These are phyloP conservation scores for Lepus europaeus DNA, from an alignment of 2,113 vertebrate genomes.

Conservation along the genomic window DNA sequence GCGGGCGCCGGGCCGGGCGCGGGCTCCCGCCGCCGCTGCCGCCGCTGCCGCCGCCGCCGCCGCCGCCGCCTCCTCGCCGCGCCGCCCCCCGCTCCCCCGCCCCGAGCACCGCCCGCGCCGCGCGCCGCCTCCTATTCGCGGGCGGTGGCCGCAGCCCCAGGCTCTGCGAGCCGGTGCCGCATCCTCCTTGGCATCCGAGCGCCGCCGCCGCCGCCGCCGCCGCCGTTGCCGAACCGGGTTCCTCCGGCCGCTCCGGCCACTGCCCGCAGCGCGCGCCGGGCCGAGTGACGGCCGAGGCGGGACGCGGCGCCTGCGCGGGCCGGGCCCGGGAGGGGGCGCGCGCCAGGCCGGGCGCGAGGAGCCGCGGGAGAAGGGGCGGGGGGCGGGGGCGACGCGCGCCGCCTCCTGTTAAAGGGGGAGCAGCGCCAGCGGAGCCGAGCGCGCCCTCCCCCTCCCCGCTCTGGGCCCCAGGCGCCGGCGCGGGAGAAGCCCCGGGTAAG, in stretches of 20 bases:
- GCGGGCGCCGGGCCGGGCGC: constrained; percentile 70
- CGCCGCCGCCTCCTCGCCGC: constrained; percentile 67
- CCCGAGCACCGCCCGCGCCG: constrained; percentile 69
- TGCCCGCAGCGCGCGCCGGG: constrained; percentile 82
- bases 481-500: constrained; percentile 80
- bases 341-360: constrained; percentile 75
- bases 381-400: constrained; percentile 80
- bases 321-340: constrained; percentile 77
- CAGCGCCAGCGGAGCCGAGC: constrained; percentile 74
- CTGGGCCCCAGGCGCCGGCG: constrained; percentile 72
- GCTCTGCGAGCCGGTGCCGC: constrained; percentile 54
- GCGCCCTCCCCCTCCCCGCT: constrained; percentile 70
- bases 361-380: constrained; percentile 78
- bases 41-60: constrained; percentile 56
- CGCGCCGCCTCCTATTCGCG: constrained; percentile 73
- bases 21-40: constrained; percentile 60
- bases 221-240: constrained; percentile 37
- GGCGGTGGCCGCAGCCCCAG: constrained; percentile 77
- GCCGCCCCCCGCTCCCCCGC: constrained; percentile 62
- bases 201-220: constrained; percentile 48
- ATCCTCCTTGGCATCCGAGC: constrained; percentile 64
- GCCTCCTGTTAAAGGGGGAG: constrained; percentile 84
- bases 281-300: constrained; percentile 76
- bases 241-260: constrained; percentile 78
- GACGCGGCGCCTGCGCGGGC: constrained; percentile 81